Conservation (phyloP, 2,113 vertebrate genomes). For the Odontophorus gujanensis region DNA sequence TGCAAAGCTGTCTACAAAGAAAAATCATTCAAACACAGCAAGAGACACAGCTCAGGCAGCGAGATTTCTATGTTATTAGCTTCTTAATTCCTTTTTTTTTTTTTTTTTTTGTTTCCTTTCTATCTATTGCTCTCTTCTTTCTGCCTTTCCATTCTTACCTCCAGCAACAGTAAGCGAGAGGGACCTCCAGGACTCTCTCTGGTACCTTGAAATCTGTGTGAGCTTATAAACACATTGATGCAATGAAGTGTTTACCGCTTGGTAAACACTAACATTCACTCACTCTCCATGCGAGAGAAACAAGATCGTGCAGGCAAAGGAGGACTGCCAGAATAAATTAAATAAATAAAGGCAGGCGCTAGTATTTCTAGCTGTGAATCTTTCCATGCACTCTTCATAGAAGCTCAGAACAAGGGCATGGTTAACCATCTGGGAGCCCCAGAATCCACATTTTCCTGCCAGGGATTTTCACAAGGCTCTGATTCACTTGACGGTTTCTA, state of each 20-base stretch:
- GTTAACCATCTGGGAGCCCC: conserved; percentile 56
- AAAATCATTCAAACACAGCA: conserved; percentile 77
- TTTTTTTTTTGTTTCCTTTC: not conserved
- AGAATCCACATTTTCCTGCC: not conserved
- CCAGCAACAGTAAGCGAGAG: conserved; percentile 53
- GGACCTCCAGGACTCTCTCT: conserved; percentile 38
- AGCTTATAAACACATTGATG: conserved; percentile 14
- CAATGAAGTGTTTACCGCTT: not conserved
- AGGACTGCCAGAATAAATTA: not conserved
- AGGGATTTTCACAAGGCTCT: conserved; percentile 44
- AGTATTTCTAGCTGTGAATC: conserved; percentile 19
- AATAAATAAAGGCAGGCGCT: not conserved
- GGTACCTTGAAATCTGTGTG: conserved; percentile 37
- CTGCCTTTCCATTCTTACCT: conserved; percentile 34
- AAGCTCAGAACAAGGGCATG: conserved; percentile 53
- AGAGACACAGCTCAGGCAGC: conserved; percentile 60
- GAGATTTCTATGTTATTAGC: conserved; percentile 52
- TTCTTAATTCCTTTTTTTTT: conserved; percentile 37
- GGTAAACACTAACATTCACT: conserved; percentile 22
- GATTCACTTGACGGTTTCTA: conserved; percentile 14
- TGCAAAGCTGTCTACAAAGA: conserved; percentile 73
- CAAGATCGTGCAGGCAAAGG: not conserved
- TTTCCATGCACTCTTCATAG: not conserved
- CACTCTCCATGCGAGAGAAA: not conserved
- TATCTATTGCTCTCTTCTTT: not conserved